These are phyloP conservation scores for Hippocampus comes DNA, from an alignment of 2,113 vertebrate species.

Conservation along the genomic window DNA sequence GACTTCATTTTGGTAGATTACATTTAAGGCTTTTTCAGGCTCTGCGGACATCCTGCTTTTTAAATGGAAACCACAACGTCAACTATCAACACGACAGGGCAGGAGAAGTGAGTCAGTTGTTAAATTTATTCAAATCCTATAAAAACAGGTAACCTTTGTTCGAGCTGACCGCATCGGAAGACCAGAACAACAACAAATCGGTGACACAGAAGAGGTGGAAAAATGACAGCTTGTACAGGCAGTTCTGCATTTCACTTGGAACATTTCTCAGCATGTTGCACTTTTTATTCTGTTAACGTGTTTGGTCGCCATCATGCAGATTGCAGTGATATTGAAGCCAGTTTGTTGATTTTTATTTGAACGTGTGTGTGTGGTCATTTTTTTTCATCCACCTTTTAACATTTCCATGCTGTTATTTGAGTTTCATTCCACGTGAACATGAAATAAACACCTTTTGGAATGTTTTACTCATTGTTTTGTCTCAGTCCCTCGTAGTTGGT, in stretches of 20 bases:
- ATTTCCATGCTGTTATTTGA: constrained; percentile 31
- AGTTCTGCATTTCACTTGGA: background rate
- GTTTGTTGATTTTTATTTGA: background rate
- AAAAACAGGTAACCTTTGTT: background rate
- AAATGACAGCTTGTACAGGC: background rate
- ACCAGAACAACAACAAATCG: background rate
- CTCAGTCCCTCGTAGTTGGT: constrained; percentile 9
- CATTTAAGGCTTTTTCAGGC: too few species aligned
- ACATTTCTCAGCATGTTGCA: background rate
- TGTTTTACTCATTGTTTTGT: constrained; percentile 48
- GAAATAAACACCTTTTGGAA: constrained; percentile 58
- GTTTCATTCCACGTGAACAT: constrained; percentile 35
- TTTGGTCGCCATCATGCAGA: background rate
- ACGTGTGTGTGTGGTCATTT: background rate
- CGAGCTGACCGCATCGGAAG: background rate
- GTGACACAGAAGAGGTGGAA: background rate
- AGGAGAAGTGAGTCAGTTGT: background rate
- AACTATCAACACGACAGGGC: too few species aligned
- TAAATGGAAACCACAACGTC: too few species aligned
- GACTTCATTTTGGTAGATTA: too few species aligned
- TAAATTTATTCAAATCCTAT: background rate
- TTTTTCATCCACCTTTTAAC: constrained; percentile 3
- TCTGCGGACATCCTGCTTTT: too few species aligned
- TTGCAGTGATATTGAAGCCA: background rate
- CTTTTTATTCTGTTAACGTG: background rate